A percentile compares a stretch with the other conserved stretches of the same genome.
phyloP scores from a whole-genome alignment of 1,140 invertebrate genomes.

The Drosophila erecta region DNA sequence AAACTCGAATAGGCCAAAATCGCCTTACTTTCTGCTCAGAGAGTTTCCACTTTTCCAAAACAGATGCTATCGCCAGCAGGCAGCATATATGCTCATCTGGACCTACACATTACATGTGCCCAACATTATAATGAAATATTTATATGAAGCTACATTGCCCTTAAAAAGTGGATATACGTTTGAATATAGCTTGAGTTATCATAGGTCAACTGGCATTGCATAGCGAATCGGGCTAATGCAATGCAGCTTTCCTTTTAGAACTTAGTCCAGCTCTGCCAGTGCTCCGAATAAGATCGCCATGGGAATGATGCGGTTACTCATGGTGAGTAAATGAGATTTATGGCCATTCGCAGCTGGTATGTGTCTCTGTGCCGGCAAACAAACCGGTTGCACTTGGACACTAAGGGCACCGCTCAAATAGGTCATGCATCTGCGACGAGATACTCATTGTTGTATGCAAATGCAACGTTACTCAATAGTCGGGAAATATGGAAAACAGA shows the following conservation, averaged over 20 bases:
- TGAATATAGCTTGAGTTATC: not conserved
- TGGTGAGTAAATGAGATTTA: conserved; percentile 9
- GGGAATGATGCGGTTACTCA: conserved; percentile 1
- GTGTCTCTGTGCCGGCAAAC: not conserved
- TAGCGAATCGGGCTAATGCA: not conserved
- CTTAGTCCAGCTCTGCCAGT: conserved; percentile 7
- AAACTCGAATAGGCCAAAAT: conserved; percentile 5
- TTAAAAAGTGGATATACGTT: too few species aligned
- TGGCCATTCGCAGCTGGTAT: not conserved
- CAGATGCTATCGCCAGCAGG: not conserved
- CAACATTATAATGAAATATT: too few species aligned
- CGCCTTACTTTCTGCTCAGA: too few species aligned
- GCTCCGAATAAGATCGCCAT: conserved; percentile 1
- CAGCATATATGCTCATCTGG: not conserved
- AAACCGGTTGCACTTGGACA: conserved; percentile 2
- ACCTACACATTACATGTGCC: too few species aligned
- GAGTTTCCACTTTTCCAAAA: not conserved
- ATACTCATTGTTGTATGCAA: not conserved
- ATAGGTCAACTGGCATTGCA: not conserved
- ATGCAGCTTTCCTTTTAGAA: not conserved
- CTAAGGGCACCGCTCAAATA: not conserved
- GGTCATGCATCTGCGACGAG: not conserved
- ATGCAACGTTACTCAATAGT: not conserved
- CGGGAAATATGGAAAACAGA: too few species aligned
- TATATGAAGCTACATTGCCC: too few species aligned